These are phyloP conservation scores for Anomalospiza imberbis DNA, from an alignment of 2,797 vertebrate genomes.

Conservation along the genomic window DNA sequence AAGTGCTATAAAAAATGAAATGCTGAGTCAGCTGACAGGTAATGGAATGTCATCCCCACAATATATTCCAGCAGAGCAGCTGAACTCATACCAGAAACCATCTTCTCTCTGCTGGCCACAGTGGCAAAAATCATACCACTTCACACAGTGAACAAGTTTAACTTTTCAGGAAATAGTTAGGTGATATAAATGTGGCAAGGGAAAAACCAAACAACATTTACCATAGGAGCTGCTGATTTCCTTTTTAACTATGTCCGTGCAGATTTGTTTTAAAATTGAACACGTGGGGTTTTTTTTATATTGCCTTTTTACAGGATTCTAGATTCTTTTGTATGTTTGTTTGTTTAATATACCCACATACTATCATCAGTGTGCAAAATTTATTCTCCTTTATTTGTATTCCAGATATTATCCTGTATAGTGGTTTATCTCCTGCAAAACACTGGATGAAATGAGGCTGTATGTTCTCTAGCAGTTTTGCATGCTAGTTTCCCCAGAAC, in stretches of 20 bases:
- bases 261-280: background rate
- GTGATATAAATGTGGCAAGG: background rate
- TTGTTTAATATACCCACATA: background rate
- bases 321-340: background rate
- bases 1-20: background rate
- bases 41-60: background rate
- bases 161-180: background rate
- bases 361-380: background rate
- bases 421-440: background rate
- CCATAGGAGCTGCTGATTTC: background rate
- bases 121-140: background rate
- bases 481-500: background rate
- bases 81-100: background rate
- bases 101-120: background rate
- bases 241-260: fast-evolving
- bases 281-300: background rate
- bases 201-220: background rate
- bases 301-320: background rate
- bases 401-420: background rate
- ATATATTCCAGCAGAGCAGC: background rate
- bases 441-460: background rate
- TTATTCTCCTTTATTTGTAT: background rate
- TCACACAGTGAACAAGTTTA: background rate
- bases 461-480: background rate
- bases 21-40: background rate